A percentile compares a stretch with the other conserved stretches of the same genome.
Evolutionary conservation across 1,140 invertebrate species (phyloP).

Genomic region (Vanessa tameamea): DNA sequence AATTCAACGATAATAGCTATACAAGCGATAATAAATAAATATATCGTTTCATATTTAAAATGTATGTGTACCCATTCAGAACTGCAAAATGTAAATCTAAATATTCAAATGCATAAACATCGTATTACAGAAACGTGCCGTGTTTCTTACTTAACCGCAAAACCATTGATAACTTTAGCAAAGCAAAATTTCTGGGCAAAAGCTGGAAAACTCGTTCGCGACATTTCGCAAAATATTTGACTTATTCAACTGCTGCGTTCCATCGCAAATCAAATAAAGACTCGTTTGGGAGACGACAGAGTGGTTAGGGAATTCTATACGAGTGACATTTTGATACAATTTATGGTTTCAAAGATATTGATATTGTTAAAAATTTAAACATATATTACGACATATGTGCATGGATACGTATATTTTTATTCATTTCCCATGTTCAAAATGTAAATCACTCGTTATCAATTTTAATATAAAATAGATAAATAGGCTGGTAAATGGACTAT

Average conservation of each 20-base stretch:
- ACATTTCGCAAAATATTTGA: constrained; percentile 13
- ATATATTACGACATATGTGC: no score
- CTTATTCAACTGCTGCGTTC: constrained; percentile 6
- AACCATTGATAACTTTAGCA: constrained; percentile 20
- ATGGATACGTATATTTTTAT: no score
- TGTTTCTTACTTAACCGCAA: constrained; percentile 12
- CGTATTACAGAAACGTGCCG: background rate
- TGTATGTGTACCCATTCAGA: no score
- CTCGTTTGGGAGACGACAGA: constrained; percentile 7
- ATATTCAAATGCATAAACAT: constrained; percentile 8
- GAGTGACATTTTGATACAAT: background rate
- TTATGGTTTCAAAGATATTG: background rate
- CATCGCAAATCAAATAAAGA: constrained; percentile 17
- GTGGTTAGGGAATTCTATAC: background rate
- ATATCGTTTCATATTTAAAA: no score
- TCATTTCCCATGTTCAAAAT: no score
- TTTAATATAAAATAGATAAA: no score
- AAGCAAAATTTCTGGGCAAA: constrained; percentile 15
- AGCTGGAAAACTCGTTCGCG: constrained; percentile 11
- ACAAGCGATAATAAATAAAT: no score
- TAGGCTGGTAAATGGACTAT: no score
- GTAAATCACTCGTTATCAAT: no score
- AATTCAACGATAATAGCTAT: no score
- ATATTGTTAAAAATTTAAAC: background rate
- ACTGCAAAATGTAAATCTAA: background rate